A percentile compares a stretch with the other conserved stretches of the same genome.
Evolutionary conservation across 1,140 invertebrate genomes (phyloP).

Genomic region (Acromyrmex echinatior): DNA sequence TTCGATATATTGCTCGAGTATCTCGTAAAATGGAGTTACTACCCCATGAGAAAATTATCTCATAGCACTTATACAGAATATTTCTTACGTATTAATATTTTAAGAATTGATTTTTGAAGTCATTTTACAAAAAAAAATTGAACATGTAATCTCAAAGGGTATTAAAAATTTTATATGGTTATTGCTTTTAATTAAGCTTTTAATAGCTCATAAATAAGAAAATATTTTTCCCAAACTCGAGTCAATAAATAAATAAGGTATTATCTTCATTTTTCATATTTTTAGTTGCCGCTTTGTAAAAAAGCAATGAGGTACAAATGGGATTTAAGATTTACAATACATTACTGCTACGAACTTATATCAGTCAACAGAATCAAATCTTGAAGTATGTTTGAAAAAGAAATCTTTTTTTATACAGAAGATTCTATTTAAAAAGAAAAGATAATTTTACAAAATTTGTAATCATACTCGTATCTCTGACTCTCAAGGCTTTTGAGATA

Average conservation of each 20-base stretch:
- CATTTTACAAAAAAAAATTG: background rate
- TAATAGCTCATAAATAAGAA: background rate
- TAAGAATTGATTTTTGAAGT: background rate
- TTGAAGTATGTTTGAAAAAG: too few relatives aligned
- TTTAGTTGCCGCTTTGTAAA: background rate
- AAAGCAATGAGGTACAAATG: background rate
- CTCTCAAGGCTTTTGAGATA: background rate
- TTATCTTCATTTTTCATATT: background rate
- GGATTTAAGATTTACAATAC: too few relatives aligned
- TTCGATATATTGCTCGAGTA: constrained; percentile 22
- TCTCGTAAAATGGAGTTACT: constrained; percentile 26
- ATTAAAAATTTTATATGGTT: too few relatives aligned
- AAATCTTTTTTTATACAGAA: background rate
- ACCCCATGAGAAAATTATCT: constrained; percentile 23
- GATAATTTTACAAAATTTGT: background rate
- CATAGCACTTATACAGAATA: background rate
- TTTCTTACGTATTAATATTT: background rate
- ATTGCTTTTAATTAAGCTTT: background rate
- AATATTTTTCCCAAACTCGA: background rate
- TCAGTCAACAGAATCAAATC: too few relatives aligned
- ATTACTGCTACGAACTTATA: too few relatives aligned
- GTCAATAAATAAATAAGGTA: background rate
- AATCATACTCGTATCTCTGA: background rate
- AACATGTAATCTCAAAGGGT: background rate
- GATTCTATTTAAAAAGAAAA: background rate